Percentiles rank a stretch among this genome's conserved stretches.
phyloP scores from a whole-genome alignment of 2,113 vertebrate species.

The Nyctereutes procyonoides region DNA sequence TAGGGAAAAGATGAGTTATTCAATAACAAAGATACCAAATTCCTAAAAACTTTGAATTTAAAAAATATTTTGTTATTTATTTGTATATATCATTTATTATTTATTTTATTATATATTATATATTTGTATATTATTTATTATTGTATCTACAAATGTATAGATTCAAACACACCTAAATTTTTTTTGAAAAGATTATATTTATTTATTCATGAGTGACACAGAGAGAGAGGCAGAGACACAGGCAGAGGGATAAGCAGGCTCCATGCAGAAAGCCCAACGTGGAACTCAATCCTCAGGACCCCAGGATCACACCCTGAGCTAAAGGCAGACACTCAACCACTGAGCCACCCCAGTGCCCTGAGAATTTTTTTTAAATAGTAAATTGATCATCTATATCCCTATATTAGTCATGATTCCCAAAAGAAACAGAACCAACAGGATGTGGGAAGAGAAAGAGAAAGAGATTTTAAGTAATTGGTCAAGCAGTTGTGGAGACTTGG shows the following conservation, averaged over 20 bases:
- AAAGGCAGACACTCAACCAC: no score
- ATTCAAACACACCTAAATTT: not conserved
- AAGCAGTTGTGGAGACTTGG: not conserved
- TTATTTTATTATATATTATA: no score
- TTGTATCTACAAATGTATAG: no score
- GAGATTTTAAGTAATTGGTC: not conserved
- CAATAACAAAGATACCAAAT: not conserved
- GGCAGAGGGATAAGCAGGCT: no score
- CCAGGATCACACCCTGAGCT: no score
- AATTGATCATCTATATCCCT: not conserved
- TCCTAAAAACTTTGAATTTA: not conserved
- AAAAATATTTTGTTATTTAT: not conserved
- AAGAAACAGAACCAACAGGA: not conserved
- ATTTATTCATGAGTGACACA: no score
- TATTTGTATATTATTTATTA: no score
- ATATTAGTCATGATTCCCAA: not conserved
- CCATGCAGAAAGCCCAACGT: no score
- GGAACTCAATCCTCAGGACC: no score
- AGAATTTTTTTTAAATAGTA: not conserved
- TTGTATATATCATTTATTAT: no score
- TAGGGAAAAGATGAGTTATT: not conserved
- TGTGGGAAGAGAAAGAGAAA: not conserved
- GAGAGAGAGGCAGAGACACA: no score
- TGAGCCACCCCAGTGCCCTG: no score
- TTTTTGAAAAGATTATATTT: not conserved